These are phyloP conservation scores for Hephaestus fuliginosus DNA, from an alignment of 2,797 vertebrate species.

Conservation along the genomic window DNA sequence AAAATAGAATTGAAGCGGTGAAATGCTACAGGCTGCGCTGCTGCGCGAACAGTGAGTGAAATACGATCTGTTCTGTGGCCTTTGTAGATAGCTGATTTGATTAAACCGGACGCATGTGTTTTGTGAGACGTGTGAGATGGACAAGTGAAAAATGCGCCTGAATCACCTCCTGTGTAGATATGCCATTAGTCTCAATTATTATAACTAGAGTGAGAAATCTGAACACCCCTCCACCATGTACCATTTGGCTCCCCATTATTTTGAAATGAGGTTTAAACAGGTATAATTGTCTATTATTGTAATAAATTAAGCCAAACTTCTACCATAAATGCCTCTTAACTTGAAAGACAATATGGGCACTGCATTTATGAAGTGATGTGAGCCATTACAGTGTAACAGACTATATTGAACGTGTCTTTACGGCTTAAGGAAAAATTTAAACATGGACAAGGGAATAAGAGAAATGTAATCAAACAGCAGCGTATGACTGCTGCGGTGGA, in stretches of 20 bases:
- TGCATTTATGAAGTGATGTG: neutral
- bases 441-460: neutral
- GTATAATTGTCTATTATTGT: slow-evolving; percentile 2
- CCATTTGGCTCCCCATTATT: neutral
- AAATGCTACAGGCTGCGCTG: no score
- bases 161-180: neutral
- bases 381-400: slow-evolving; percentile 5
- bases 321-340: slow-evolving; percentile 6
- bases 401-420: slow-evolving; percentile 4
- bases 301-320: slow-evolving; percentile 9
- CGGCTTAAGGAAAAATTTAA: slow-evolving; percentile 1
- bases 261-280: neutral
- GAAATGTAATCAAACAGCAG: slow-evolving; percentile 6
- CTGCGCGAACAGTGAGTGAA: no score
- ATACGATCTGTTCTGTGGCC: neutral
- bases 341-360: slow-evolving; percentile 13
- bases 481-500: neutral
- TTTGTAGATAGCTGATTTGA: neutral
- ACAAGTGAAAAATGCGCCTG: neutral
- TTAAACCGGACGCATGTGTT: neutral
- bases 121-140: neutral
- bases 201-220: neutral
- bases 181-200: neutral
- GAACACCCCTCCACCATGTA: neutral
- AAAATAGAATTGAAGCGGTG: no score